phyloP scores from a whole-genome alignment of 1,140 invertebrate species.

The Adoxophyes honmai region DNA sequence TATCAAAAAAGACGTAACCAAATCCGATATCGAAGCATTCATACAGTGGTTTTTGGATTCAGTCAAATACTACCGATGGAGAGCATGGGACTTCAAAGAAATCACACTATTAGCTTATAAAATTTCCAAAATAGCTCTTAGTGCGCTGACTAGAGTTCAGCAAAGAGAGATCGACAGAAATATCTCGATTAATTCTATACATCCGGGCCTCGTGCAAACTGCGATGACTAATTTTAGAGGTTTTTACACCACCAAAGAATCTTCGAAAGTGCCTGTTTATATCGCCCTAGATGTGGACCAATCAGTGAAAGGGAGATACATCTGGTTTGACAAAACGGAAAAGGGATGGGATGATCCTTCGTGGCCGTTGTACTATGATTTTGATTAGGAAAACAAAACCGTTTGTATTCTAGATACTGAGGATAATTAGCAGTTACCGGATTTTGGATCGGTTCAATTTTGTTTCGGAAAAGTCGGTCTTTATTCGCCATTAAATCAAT shows the following conservation, averaged over 20 bases:
- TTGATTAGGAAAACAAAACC: no score
- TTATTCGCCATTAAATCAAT: no score
- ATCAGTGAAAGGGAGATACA: conserved; percentile 12
- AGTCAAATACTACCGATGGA: conserved; percentile 28
- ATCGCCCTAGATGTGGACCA: conserved; percentile 15
- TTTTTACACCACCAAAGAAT: conserved; percentile 80
- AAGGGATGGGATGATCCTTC: conserved; percentile 10
- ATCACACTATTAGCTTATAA: conserved; percentile 75
- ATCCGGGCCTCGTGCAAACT: conserved; percentile 81
- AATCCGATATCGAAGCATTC: conserved; percentile 76
- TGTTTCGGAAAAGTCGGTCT: no score
- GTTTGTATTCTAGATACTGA: no score
- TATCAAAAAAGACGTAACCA: conserved; percentile 55
- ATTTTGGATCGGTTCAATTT: no score
- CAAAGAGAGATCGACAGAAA: conserved; percentile 65
- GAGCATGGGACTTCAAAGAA: conserved; percentile 61
- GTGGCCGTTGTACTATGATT: background rate
- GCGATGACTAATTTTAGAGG: conserved; percentile 83
- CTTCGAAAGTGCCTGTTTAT: conserved; percentile 30
- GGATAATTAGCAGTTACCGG: no score
- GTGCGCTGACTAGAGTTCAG: conserved; percentile 79
- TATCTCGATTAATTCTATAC: conserved; percentile 79
- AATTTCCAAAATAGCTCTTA: conserved; percentile 82
- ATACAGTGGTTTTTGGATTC: conserved; percentile 80
- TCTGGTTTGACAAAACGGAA: conserved; percentile 12